Percentiles rank a stretch among this genome's conserved stretches.
phyloP scores from a whole-genome alignment of 2,797 vertebrate species.

The Nannoperca australis region DNA sequence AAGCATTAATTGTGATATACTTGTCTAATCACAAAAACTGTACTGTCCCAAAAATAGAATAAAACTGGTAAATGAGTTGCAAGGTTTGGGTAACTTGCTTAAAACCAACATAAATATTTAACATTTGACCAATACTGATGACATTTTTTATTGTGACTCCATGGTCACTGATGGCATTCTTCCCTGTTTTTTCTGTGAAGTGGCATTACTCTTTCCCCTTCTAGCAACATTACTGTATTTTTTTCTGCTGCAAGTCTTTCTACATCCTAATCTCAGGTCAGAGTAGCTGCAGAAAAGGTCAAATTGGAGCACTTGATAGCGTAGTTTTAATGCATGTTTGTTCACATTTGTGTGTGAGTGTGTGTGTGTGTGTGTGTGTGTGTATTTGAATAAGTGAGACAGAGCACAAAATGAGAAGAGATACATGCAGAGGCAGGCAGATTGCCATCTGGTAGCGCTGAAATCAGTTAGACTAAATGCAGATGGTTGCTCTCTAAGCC shows the following conservation, averaged over 20 bases:
- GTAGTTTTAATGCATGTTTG: conserved; percentile 13
- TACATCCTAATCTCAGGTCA: conserved; percentile 33
- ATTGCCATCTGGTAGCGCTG: conserved; percentile 67
- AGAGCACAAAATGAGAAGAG: conserved; percentile 54
- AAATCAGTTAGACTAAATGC: conserved; percentile 61
- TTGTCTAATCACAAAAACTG: too few relatives aligned
- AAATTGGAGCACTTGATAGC: conserved; percentile 3
- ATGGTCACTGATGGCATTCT: not conserved
- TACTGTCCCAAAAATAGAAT: not conserved
- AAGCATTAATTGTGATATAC: not conserved
- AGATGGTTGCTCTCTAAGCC: conserved; percentile 54
- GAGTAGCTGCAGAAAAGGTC: conserved; percentile 15
- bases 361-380: not conserved
- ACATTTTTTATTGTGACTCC: not conserved
- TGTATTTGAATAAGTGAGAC: conserved; percentile 38
- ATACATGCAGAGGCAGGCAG: conserved; percentile 56
- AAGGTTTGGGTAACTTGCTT: not conserved
- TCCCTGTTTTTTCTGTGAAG: not conserved
- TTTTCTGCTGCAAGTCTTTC: not conserved
- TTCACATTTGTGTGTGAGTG: conserved; percentile 15
- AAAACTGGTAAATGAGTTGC: not conserved
- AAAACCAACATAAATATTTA: not conserved
- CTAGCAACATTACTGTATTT: conserved; percentile 2
- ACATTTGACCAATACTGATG: not conserved
- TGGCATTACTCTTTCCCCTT: not conserved